Evolutionary conservation across 2,113 vertebrate genomes (phyloP), one percentile per base, ranked within the genome.

Genomic region (Neotoma lepida): DNA sequence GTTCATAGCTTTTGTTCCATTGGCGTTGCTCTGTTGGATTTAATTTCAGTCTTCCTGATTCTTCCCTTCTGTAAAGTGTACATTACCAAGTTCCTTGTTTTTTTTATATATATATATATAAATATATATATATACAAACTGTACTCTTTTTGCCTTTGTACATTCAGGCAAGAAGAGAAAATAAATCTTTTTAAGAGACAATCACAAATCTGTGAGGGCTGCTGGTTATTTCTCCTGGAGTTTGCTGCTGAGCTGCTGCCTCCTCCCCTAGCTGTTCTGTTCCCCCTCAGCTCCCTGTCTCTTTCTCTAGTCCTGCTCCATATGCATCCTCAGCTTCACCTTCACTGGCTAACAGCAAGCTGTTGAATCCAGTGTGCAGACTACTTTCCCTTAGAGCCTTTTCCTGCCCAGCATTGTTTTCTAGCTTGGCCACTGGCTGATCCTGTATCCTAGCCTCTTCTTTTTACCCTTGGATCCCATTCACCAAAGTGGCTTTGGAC

Each of bases 101-200:
- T 99, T 99, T 99, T 97, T 51, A 51, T 97, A 98, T 96, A 98
- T 93, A 98, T 56, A 98, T 96, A 98, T 97, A 98, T 97, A 98
- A 97, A 98, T 97, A 98, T 97, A 73, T 88, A 71, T 98, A 98
- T 97, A 98, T 97, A 98, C 97, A 99, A 99, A 99, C 99, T 99
- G 99, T 99, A 99, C 98, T 98, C 98, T 98, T 99, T 99, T 99
- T 99, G 99, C 99, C 99, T 99, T 98, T 99, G 99, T 99, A 99
- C 99, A 99, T 99, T 99, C 98, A 98, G 99, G 99, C 99, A 99
- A 99, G 98, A 98, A 98, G 98, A 98, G 99, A 99, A 98, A 99
- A 99, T 99, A 99, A 99, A 99, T 99, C 99, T 99, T 99, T 99
- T 99, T 99, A 99, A 99, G 99, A 99, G 99, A 99, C 99, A 99